A percentile compares a stretch with the other conserved stretches of the same genome.
These are phyloP conservation scores for Acanthurus leucopareius DNA, from an alignment of 2,797 vertebrate species.

Conservation along the genomic window DNA sequence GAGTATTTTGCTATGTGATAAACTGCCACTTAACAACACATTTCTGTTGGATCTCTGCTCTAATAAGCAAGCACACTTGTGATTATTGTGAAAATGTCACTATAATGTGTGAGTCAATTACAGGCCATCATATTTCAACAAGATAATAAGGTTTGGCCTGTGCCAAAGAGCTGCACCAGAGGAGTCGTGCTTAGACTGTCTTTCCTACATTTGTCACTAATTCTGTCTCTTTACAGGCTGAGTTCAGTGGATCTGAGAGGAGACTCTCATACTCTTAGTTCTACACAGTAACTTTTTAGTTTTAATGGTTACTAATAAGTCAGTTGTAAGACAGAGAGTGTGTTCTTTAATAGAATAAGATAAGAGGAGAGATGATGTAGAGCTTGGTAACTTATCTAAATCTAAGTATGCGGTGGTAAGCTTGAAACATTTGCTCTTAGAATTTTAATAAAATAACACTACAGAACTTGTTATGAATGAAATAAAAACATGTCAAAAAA, in stretches of 20 bases:
- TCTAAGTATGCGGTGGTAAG: background rate
- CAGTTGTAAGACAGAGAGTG: background rate
- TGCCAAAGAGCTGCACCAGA: slow-evolving; percentile 30
- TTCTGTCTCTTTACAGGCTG: slow-evolving; percentile 35
- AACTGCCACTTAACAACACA: slow-evolving; percentile 30
- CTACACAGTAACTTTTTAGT: background rate
- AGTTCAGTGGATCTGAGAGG: slow-evolving; percentile 20
- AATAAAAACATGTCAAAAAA: background rate
- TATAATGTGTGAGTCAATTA: slow-evolving; percentile 67
- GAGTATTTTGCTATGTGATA: slow-evolving; percentile 26
- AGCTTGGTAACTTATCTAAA: background rate
- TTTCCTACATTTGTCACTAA: slow-evolving; percentile 24
- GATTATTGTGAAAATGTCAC: slow-evolving; percentile 60
- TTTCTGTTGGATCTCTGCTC: slow-evolving; percentile 44
- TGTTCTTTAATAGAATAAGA: background rate
- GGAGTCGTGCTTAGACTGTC: slow-evolving; percentile 40
- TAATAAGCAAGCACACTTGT: slow-evolving; percentile 58
- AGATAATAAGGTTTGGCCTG: slow-evolving; percentile 44
- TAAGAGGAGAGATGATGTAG: background rate
- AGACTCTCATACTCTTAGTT: background rate
- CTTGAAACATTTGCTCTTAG: background rate
- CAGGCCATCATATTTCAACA: slow-evolving; percentile 50
- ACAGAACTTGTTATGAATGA: background rate
- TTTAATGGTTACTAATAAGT: background rate
- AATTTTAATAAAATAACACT: background rate